phyloP scores from a whole-genome alignment of 1,140 invertebrate species.

The Rhynchophorus ferrugineus region DNA sequence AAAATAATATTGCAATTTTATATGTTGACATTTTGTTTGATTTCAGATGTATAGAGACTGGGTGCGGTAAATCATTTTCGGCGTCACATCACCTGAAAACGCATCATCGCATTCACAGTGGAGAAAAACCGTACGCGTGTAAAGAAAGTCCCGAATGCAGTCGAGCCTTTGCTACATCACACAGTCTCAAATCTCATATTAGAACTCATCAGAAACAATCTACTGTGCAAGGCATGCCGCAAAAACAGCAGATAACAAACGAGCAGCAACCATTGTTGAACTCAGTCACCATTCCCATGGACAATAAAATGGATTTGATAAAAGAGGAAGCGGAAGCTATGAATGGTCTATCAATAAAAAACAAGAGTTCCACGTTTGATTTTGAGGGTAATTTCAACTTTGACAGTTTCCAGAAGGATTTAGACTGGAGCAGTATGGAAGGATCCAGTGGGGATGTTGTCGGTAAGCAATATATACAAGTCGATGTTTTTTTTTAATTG shows the following conservation, averaged over 20 bases:
- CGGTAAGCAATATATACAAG: background rate
- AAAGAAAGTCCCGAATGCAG: constrained; percentile 57
- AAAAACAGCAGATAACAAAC: background rate
- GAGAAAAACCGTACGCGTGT: constrained; percentile 73
- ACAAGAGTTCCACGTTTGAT: constrained; percentile 18
- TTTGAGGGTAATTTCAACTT: constrained; percentile 25
- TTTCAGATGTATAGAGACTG: constrained; percentile 66
- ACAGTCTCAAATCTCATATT: constrained; percentile 72
- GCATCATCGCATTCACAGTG: constrained; percentile 65
- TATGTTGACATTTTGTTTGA: too few species aligned
- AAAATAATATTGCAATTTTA: constrained; percentile 1
- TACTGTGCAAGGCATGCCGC: background rate
- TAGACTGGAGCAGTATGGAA: constrained; percentile 19
- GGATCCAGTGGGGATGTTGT: background rate
- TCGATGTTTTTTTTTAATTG: too few species aligned
- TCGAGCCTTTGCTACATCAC: constrained; percentile 67
- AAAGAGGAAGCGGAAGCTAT: background rate
- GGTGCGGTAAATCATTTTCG: constrained; percentile 86
- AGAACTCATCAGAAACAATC: constrained; percentile 44
- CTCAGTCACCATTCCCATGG: background rate
- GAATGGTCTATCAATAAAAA: background rate
- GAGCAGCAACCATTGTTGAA: background rate
- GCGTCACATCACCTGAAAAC: constrained; percentile 91
- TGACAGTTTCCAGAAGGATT: constrained; percentile 17
- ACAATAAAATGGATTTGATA: background rate